Percentiles rank a stretch among this genome's conserved stretches.
These are phyloP conservation scores for Python bivittatus DNA, from an alignment of 2,113 vertebrate species.

Conservation along the genomic window DNA sequence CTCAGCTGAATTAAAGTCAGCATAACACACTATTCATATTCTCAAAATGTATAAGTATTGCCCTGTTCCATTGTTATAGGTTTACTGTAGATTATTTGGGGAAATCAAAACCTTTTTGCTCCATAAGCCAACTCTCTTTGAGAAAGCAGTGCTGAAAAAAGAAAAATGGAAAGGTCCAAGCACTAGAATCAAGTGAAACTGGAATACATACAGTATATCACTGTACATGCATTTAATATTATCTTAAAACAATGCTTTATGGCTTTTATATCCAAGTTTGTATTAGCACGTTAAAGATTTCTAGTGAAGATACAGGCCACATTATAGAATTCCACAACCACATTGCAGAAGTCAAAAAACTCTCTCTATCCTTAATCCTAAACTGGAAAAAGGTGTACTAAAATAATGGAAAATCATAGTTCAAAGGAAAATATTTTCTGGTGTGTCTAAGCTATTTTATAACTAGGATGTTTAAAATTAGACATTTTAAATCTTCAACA, in stretches of 20 bases:
- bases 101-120: background rate
- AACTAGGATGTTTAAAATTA: background rate
- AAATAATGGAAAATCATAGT: background rate
- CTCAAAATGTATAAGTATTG: background rate
- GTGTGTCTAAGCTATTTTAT: background rate
- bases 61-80: background rate
- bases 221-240: background rate
- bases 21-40: background rate
- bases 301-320: background rate
- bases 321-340: background rate
- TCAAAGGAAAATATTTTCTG: background rate
- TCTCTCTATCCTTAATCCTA: background rate
- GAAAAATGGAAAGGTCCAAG: background rate
- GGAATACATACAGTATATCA: background rate
- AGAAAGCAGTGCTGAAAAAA: background rate
- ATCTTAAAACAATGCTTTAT: background rate
- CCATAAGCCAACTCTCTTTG: background rate
- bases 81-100: background rate
- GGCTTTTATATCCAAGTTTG: background rate
- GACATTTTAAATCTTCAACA: background rate
- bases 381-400: background rate
- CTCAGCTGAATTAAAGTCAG: background rate
- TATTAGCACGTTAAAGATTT: background rate
- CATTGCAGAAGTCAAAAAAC: background rate
- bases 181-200: background rate